phyloP scores from a whole-genome alignment of 2,888 invertebrate species.

The Catocala sponsa region DNA sequence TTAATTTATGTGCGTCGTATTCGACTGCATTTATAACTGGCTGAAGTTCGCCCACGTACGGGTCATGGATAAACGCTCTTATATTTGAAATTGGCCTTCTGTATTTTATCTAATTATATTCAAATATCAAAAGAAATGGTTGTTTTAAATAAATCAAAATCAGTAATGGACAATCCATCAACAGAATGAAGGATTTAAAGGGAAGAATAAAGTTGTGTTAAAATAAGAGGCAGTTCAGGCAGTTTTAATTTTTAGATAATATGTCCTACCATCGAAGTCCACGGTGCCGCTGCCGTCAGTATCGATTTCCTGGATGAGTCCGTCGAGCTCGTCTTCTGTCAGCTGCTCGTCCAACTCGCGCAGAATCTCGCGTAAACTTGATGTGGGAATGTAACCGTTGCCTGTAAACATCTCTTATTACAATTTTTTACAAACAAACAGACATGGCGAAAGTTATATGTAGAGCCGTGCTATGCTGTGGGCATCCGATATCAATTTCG shows the following conservation, averaged over 20 bases:
- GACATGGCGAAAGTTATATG: no score
- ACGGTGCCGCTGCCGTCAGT: conserved; percentile 99
- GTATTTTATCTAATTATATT: background rate
- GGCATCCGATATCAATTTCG: no score
- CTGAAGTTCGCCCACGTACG: conserved; percentile 16
- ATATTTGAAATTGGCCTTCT: conserved; percentile 7
- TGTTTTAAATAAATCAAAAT: no score
- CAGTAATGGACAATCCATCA: no score
- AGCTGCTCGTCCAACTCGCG: conserved; percentile 98
- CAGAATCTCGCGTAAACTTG: conserved; percentile 97
- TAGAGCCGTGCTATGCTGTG: no score
- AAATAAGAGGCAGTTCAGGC: background rate
- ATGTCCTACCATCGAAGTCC: conserved; percentile 96
- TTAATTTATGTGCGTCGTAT: conserved; percentile 22
- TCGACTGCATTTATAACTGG: conserved; percentile 23
- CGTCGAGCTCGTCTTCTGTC: conserved; percentile 97
- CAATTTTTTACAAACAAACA: background rate
- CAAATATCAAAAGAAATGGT: background rate
- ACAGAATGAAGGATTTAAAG: no score
- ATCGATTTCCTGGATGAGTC: conserved; percentile 99
- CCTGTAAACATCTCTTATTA: conserved; percentile 77
- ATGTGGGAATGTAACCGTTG: conserved; percentile 97
- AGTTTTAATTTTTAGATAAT: background rate
- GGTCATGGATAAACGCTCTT: conserved; percentile 8
- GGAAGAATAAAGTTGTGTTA: no score